Conservation (phyloP, 2,888 invertebrate genomes). For the Ecliptopera silaceata region DNA sequence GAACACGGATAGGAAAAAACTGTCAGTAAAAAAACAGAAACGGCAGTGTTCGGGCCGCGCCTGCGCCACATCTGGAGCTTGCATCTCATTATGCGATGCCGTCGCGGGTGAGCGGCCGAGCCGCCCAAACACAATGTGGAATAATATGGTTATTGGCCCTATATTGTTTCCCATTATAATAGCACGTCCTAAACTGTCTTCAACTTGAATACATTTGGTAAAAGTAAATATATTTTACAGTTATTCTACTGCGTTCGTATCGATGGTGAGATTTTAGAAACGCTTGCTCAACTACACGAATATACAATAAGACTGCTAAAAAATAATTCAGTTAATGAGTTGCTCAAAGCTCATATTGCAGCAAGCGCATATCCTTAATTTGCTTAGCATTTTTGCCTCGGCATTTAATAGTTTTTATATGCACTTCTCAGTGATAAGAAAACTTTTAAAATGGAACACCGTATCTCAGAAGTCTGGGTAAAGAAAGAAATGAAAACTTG, state of each 20-base stretch:
- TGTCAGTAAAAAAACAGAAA: constrained; percentile 64
- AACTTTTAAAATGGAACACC: constrained; percentile 24
- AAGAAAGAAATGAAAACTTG: constrained; percentile 29
- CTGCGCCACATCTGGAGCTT: constrained; percentile 79
- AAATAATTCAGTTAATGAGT: background rate
- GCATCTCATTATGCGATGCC: constrained; percentile 76
- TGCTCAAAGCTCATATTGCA: background rate
- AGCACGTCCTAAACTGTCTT: constrained; percentile 26
- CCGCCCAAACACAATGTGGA: constrained; percentile 57
- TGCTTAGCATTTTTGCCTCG: constrained; percentile 18
- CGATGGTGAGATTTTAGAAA: constrained; percentile 6
- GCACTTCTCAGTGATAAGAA: constrained; percentile 26
- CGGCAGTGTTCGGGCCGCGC: constrained; percentile 66
- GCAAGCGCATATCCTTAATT: constrained; percentile 8
- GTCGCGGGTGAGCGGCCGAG: constrained; percentile 68
- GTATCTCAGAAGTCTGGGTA: constrained; percentile 23
- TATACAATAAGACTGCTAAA: background rate
- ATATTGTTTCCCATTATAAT: constrained; percentile 46
- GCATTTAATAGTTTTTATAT: constrained; percentile 22
- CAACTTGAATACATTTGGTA: background rate
- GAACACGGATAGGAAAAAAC: constrained; percentile 41
- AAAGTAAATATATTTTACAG: background rate
- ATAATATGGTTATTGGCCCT: constrained; percentile 47
- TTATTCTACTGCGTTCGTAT: background rate
- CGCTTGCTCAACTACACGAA: constrained; percentile 5